A percentile compares a stretch with the other conserved stretches of the same genome.
phyloP scores from a whole-genome alignment of 2,797 vertebrate genomes.

The Hemitrygon akajei region DNA sequence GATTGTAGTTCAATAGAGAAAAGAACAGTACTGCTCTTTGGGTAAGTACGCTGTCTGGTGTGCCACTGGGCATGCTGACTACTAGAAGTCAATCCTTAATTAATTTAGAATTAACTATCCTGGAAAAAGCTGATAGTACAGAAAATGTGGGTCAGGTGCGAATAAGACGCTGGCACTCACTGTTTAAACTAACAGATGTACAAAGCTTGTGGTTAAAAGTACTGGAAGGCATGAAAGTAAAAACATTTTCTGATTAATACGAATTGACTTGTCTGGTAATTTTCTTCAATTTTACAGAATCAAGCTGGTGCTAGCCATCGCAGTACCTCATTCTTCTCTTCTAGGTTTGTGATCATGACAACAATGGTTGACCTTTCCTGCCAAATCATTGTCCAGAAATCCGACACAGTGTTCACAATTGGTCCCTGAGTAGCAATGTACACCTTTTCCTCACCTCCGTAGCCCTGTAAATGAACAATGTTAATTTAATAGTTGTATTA shows the following conservation, averaged over 20 bases:
- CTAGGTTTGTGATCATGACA: constrained; percentile 98
- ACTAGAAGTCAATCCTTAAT: neutral
- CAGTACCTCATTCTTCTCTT: constrained; percentile 94
- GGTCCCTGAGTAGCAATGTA: constrained; percentile 98
- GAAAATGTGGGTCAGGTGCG: neutral
- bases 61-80: neutral
- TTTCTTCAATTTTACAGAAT: neutral
- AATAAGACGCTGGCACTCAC: neutral
- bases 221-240: neutral
- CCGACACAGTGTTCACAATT: constrained; percentile 90
- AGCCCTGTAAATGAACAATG: constrained; percentile 65
- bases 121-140: neutral
- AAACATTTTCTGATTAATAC: neutral
- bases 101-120: neutral
- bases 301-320: neutral
- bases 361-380: constrained; percentile 86
- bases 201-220: neutral
- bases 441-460: constrained; percentile 77
- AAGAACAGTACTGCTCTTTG: neutral
- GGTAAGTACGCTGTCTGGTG: neutral
- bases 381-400: constrained; percentile 99
- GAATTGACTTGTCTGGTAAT: neutral
- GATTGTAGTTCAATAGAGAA: neutral
- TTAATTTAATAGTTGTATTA: neutral
- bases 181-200: neutral